These are phyloP conservation scores for Chaenocephalus aceratus DNA, from an alignment of 2,113 vertebrate genomes.

Conservation along the genomic window DNA sequence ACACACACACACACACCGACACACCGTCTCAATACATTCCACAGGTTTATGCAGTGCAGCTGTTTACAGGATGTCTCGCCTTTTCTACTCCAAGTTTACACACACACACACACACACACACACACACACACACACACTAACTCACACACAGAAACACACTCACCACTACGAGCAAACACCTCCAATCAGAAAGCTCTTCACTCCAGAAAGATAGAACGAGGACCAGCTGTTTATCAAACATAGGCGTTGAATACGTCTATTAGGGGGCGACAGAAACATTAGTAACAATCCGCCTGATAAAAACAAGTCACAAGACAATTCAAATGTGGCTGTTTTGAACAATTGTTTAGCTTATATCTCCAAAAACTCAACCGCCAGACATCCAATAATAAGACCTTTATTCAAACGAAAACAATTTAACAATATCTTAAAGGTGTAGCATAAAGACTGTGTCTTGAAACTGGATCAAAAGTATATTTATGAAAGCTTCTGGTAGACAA, in stretches of 20 bases:
- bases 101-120: conserved; percentile 37
- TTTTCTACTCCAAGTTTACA: conserved; percentile 59
- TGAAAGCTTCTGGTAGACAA: too few species aligned
- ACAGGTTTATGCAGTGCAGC: conserved; percentile 60
- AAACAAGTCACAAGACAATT: too few species aligned
- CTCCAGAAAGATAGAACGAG: conserved; percentile 5
- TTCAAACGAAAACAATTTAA: too few species aligned
- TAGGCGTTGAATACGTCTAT: background rate
- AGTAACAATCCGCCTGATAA: too few species aligned
- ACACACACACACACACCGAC: conserved; percentile 3
- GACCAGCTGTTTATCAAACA: conserved; percentile 9
- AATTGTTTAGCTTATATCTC: too few species aligned
- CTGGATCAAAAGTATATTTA: too few species aligned
- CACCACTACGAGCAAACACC: conserved; percentile 2
- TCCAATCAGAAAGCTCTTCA: conserved; percentile 10
- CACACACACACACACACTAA: conserved; percentile 11
- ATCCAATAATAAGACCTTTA: too few species aligned
- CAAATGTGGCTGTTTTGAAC: too few species aligned
- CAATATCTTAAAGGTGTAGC: too few species aligned
- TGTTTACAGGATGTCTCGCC: conserved; percentile 65
- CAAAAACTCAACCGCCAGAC: too few species aligned
- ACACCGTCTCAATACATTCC: conserved; percentile 66
- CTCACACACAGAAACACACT: conserved; percentile 19
- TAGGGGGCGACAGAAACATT: too few species aligned
- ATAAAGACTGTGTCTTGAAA: too few species aligned